A percentile compares a stretch with the other conserved stretches of the same genome.
Conservation (phyloP, 2,888 invertebrate species). For the Hemicrepidius hirtus region DNA sequence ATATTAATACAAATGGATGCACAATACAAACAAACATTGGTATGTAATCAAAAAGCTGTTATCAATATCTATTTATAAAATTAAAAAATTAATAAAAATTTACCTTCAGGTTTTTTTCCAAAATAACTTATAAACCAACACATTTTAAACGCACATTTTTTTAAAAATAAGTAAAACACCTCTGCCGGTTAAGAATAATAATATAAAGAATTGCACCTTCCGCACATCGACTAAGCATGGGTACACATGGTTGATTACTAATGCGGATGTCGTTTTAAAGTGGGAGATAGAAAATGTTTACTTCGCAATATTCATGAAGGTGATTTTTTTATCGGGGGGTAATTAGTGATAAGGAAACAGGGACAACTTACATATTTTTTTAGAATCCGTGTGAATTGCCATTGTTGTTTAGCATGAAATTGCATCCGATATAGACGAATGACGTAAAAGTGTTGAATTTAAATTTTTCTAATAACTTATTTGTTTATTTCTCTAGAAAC, state of each 20-base stretch:
- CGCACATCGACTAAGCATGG: conserved; percentile 16
- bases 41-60: too few relatives aligned
- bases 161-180: conserved; percentile 5
- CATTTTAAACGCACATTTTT: neutral
- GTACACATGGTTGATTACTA: conserved; percentile 28
- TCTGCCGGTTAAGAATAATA: conserved; percentile 17
- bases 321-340: neutral
- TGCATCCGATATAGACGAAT: too few relatives aligned
- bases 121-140: neutral
- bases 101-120: too few relatives aligned
- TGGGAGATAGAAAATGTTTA: conserved; percentile 17
- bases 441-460: too few relatives aligned
- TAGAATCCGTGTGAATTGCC: neutral
- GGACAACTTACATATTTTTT: neutral
- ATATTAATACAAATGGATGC: too few relatives aligned
- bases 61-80: too few relatives aligned
- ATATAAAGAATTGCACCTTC: conserved; percentile 10
- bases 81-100: too few relatives aligned
- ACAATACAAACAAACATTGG: too few relatives aligned
- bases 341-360: conserved; percentile 5
- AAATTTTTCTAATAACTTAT: too few relatives aligned
- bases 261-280: conserved; percentile 22
- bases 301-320: conserved; percentile 4
- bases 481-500: too few relatives aligned
- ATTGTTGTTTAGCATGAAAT: too few relatives aligned